Evolutionary conservation across 2,888 invertebrate genomes (phyloP), one percentile per base, ranked within the genome.

Genomic region (Clostera curtula): DNA sequence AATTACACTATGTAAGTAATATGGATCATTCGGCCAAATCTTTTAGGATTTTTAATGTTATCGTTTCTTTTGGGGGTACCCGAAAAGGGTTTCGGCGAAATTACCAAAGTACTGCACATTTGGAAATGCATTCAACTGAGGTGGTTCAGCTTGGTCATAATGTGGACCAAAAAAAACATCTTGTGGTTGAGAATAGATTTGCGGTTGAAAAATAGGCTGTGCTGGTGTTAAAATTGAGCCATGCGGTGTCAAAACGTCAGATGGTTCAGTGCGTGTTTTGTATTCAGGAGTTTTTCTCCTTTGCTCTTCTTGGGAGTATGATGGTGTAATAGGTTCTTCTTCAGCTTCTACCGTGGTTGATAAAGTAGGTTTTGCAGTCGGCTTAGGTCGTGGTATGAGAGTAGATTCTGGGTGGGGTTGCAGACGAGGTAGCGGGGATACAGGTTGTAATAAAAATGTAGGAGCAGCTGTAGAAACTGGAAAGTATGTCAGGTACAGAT

Each of bases 21-120:
- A n/a, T n/a, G n/a, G n/a, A n/a, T n/a, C n/a, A n/a, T n/a, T n/a
- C n/a, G n/a, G n/a, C n/a, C n/a, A n/a, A n/a, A n/a, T n/a, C n/a
- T n/a, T n/a, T 13, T 3, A 12, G 18, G 16, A 3, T n/a, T 21
- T 16, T 8, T 12, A n/a, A 15, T n/a, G n/a, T 13, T 29, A 20
- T 3, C n/a, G 8, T 25, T 11, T 31, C 19, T 23, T 15, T 3
- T 16, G 21, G n/a, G n/a, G 21, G 4, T 27, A 27, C 22, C 43
- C 36, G 34, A 75, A 71, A 19, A 76, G 47, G 1, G 61, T 50
- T 5, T 67, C 60, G 0, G 77, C 74, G 12, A 56, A 73, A 36
- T 74, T 73, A 0, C 76, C 76, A 28, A 67, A 74, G 34, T 71
- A 77, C 30, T 76, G 77, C 4, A 75, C 63, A 4, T 71, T 51